Evolutionary conservation across 2,888 invertebrate genomes (phyloP), one percentile per base, ranked within the genome.

Genomic region (Heliothis peltigera): DNA sequence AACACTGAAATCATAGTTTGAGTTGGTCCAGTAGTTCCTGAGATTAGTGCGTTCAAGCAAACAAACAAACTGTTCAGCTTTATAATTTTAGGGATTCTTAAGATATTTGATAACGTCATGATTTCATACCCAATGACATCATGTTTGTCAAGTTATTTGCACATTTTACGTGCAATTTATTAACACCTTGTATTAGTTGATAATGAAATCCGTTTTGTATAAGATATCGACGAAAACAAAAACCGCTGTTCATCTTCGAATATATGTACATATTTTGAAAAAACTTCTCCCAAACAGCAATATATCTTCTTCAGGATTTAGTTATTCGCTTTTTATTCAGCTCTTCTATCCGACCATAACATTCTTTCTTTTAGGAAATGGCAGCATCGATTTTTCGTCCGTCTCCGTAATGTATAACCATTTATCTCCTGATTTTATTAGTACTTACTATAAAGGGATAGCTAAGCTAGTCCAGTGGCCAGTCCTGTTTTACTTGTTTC

Each of bases 371-470:
- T 28, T 25, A 53, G 19, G 56, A 62, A 67, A 67, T 35, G 63
- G 8, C 18, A 39, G 39, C 39, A 39, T 39, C 39, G 4, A 39
- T 39, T 4, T 39, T 39, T n/a, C 39, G 4, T 32, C 32, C 39
- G 39, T 39, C 32, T n/a, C 1, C 39, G n/a, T 39, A 39, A 39
- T 39, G 39, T 6, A 21, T 35, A 46, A 52, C 32, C 32, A 56
- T 71, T 58, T 67, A 32, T 43, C 60, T 67, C 28, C 12, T 44
- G 10, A 67, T 71, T 64, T 67, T 43, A 60, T 60, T 58, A 58
- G 42, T 65, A 10, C 35, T 59, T 10, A 22, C 22, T 25, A 21
- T 55, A 58, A 54, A 65, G 59, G 43, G 46, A 64, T 56, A 7
- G 22, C 47, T 59, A 46, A 51, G 17, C 57, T 22, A 44, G 43